phyloP scores from a whole-genome alignment of 1,140 invertebrate genomes.

The Augochlora pura region DNA sequence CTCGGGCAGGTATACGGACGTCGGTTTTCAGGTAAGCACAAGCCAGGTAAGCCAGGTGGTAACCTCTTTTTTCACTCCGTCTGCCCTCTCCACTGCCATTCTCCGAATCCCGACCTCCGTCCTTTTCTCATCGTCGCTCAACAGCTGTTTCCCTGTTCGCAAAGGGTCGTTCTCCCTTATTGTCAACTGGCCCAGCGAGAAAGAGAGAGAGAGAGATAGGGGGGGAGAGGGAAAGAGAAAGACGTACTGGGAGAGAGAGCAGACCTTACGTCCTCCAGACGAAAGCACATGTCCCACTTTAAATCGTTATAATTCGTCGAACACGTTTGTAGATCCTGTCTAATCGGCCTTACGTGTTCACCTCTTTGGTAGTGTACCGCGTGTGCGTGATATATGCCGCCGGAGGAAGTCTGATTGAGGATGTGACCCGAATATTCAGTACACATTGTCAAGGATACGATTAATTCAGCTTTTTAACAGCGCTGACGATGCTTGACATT shows the following conservation, averaged over 20 bases:
- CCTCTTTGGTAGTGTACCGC: background rate
- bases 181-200: constrained; percentile 67
- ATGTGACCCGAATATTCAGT: constrained; percentile 46
- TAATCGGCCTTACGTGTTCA: constrained; percentile 39
- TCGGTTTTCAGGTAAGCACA: constrained; percentile 75
- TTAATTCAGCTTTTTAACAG: background rate
- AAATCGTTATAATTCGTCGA: constrained; percentile 67
- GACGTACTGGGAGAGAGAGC: constrained; percentile 26
- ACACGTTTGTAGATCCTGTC: constrained; percentile 58
- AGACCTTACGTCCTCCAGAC: constrained; percentile 40
- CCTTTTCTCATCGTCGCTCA: constrained; percentile 65
- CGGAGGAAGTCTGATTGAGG: constrained; percentile 46
- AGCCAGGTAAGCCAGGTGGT: constrained; percentile 78
- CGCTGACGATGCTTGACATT: background rate
- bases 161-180: constrained; percentile 71
- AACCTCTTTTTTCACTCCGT: constrained; percentile 72
- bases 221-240: constrained; percentile 15
- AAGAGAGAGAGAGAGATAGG: background rate
- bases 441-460: constrained; percentile 34
- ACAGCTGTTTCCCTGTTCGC: constrained; percentile 77
- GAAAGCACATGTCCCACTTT: constrained; percentile 69
- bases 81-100: constrained; percentile 41
- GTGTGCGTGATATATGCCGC: constrained; percentile 14
- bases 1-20: constrained; percentile 66
- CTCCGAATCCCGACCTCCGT: constrained; percentile 49